Conservation (phyloP, 2,888 invertebrate genomes). For the Sturmia bella region DNA sequence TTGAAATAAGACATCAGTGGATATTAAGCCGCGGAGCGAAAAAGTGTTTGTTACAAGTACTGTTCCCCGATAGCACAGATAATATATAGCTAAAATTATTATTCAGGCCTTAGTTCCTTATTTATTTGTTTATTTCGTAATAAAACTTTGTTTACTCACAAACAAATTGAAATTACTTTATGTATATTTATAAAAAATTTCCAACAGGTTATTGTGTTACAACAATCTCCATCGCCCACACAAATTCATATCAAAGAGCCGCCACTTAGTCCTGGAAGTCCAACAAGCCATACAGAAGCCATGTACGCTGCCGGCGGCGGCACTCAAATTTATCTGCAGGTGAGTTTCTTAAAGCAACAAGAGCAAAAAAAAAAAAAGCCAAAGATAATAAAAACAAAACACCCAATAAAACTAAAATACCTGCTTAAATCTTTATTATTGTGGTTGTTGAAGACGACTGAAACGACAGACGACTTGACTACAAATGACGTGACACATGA, state of each 20-base stretch:
- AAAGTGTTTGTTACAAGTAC: no score
- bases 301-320: conserved; percentile 82
- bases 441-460: conserved; percentile 20
- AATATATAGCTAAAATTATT: no score
- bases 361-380: conserved; percentile 9
- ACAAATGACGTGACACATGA: conserved; percentile 31
- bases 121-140: no score
- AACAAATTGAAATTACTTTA: conserved; percentile 20
- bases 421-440: conserved; percentile 11
- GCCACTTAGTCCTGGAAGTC: conserved; percentile 80
- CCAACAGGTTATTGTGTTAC: conserved; percentile 81
- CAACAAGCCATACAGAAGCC: conserved; percentile 77
- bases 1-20: no score
- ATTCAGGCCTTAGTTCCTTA: no score
- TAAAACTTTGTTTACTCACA: conserved; percentile 23
- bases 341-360: conserved; percentile 74
- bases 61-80: no score
- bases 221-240: conserved; percentile 78
- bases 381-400: conserved; percentile 12
- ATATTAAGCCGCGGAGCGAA: no score
- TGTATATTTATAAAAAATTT: conserved; percentile 63
- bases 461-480: conserved; percentile 1
- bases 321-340: conserved; percentile 82
- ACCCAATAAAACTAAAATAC: conserved; percentile 42
- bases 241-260: conserved; percentile 80